phyloP scores from a whole-genome alignment of 2,888 invertebrate species.

The Drosophila flavopinicola region DNA sequence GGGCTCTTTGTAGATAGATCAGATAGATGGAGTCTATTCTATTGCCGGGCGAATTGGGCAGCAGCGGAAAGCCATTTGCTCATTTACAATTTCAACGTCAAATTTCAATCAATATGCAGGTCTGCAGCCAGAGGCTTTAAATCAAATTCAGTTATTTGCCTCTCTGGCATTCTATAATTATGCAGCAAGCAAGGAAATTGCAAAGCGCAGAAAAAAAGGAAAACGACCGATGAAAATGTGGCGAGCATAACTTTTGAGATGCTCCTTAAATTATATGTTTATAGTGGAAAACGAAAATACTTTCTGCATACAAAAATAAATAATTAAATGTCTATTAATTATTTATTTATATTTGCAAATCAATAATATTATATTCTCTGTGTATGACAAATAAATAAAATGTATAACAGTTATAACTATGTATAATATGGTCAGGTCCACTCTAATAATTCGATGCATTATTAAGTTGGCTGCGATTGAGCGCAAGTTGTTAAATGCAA shows the following conservation, averaged over 20 bases:
- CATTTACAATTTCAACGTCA: conserved; percentile 55
- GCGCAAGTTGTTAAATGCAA: neutral
- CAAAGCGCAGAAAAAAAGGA: conserved; percentile 14
- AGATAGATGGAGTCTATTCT: conserved; percentile 8
- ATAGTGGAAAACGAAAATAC: neutral
- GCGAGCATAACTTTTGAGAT: neutral
- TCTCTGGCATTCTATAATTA: conserved; percentile 48
- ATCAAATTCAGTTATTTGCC: conserved; percentile 48
- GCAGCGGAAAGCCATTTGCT: conserved; percentile 33
- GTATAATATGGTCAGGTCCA: neutral
- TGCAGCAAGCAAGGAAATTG: conserved; percentile 32
- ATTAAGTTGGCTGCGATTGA: conserved; percentile 19
- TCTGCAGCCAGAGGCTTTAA: conserved; percentile 45
- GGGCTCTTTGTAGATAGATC: conserved; percentile 35
- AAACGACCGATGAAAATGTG: neutral
- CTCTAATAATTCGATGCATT: neutral
- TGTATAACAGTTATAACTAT: too few species aligned
- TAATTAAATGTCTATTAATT: too few species aligned
- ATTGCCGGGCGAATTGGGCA: neutral
- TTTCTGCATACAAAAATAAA: neutral
- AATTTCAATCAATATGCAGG: conserved; percentile 63
- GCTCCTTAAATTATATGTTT: conserved; percentile 6
- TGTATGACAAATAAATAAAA: too few species aligned
- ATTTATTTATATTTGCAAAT: too few species aligned
- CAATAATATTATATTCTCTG: too few species aligned